phyloP scores from a whole-genome alignment of 2,113 vertebrate genomes.

The Sebastes schlegelii region DNA sequence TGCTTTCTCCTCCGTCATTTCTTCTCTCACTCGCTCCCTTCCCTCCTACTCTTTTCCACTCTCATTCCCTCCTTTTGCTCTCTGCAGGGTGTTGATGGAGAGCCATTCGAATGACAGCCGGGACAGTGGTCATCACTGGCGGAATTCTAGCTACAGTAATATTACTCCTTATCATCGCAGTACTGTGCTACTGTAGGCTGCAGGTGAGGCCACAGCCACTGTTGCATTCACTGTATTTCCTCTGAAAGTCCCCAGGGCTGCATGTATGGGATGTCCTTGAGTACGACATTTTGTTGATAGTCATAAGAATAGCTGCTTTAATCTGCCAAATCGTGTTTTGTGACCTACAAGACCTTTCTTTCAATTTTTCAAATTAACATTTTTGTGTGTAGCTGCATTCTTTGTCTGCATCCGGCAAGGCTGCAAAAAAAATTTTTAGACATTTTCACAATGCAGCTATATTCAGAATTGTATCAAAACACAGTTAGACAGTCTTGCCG shows the following conservation, averaged over 20 bases:
- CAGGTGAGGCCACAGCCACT: slow-evolving; percentile 87
- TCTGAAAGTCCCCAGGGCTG: slow-evolving; percentile 1
- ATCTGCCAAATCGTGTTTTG: slow-evolving; percentile 5
- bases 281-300: background rate
- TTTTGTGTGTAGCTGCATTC: background rate
- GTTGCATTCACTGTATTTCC: background rate
- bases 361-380: background rate
- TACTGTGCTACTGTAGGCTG: slow-evolving; percentile 98
- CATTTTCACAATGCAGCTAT: background rate
- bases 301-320: background rate
- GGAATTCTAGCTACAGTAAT: slow-evolving; percentile 99
- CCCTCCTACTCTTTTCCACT: slow-evolving; percentile 11
- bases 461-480: background rate
- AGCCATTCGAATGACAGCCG: slow-evolving; percentile 99
- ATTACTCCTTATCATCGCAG: slow-evolving; percentile 96
- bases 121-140: slow-evolving; percentile 99
- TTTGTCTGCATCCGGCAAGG: background rate
- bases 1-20: slow-evolving; percentile 45
- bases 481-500: background rate
- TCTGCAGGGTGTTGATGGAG: slow-evolving; percentile 93
- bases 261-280: background rate
- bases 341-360: background rate
- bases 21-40: background rate
- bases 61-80: slow-evolving; percentile 21
- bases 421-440: background rate